Conservation (phyloP, 2,113 vertebrate species). For the Micromys minutus region DNA sequence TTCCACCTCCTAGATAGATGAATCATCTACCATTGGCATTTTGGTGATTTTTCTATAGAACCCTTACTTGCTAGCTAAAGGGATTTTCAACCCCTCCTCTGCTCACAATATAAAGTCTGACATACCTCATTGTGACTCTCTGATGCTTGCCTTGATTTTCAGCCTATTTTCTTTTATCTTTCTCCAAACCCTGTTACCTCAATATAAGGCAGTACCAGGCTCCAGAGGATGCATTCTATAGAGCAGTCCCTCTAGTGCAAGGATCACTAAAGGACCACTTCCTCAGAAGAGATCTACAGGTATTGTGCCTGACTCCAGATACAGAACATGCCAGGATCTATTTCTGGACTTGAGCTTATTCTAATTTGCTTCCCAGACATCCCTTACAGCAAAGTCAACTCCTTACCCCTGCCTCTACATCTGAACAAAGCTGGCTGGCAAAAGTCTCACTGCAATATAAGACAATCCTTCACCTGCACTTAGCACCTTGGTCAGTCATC, state of each 20-base stretch:
- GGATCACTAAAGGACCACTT: not conserved
- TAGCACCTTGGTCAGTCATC: not conserved
- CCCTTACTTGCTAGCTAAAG: not conserved
- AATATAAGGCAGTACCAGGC: not conserved
- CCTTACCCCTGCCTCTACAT: not conserved
- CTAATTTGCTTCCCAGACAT: not conserved
- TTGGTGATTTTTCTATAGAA: not conserved
- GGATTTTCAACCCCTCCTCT: not conserved
- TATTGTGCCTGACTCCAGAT: not conserved
- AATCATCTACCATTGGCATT: not conserved
- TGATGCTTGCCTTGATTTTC: not conserved
- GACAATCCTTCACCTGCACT: not conserved
- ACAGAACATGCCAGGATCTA: not conserved
- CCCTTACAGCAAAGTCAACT: not conserved
- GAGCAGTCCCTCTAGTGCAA: not conserved
- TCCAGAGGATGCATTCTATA: not conserved
- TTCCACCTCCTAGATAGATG: not conserved
- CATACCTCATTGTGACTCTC: too few relatives aligned
- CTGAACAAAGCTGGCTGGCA: not conserved
- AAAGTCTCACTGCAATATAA: not conserved
- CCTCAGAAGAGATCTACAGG: not conserved
- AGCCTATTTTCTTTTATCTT: not conserved
- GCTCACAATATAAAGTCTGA: too few relatives aligned
- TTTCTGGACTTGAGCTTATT: not conserved
- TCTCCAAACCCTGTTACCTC: not conserved